Evolutionary conservation across 1,140 invertebrate genomes (phyloP).

Genomic region (Drosophila biarmipes): DNA sequence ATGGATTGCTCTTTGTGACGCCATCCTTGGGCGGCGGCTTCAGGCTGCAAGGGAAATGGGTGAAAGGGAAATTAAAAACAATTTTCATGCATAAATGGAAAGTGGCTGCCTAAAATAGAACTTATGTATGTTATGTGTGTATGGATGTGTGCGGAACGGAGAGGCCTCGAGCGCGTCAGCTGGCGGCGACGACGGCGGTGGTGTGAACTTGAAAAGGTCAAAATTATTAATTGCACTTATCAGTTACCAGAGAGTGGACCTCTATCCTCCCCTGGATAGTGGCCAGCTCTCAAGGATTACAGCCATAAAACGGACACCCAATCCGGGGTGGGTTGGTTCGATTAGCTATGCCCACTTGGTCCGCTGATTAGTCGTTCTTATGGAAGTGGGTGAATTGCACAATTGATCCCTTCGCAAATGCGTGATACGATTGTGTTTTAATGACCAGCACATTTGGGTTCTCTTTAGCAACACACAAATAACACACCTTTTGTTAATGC

Average conservation of each 20-base stretch:
- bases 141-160: background rate
- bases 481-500: background rate
- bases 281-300: slow-evolving; percentile 9
- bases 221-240: slow-evolving; percentile 82
- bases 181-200: slow-evolving; percentile 37
- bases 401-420: background rate
- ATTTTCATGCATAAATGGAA: slow-evolving; percentile 70
- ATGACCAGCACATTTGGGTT: slow-evolving; percentile 2
- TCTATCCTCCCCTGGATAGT: slow-evolving; percentile 20
- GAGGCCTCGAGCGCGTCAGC: slow-evolving; percentile 32
- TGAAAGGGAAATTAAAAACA: slow-evolving; percentile 53
- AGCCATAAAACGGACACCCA: slow-evolving; percentile 4
- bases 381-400: slow-evolving; percentile 6
- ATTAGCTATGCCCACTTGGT: slow-evolving; percentile 79
- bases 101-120: slow-evolving; percentile 49
- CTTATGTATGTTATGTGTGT: background rate
- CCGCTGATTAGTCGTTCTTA: slow-evolving; percentile 64
- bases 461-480: background rate
- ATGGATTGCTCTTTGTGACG: slow-evolving; percentile 99
- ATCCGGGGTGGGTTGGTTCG: slow-evolving; percentile 46
- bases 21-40: slow-evolving; percentile 98
- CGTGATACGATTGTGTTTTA: background rate
- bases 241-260: slow-evolving; percentile 50
- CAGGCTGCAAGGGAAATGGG: slow-evolving; percentile 87
- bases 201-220: slow-evolving; percentile 64